Evolutionary conservation across 2,888 invertebrate genomes (phyloP), one percentile per base, ranked within the genome.

Genomic region (Pseudeuparius sepicola): DNA sequence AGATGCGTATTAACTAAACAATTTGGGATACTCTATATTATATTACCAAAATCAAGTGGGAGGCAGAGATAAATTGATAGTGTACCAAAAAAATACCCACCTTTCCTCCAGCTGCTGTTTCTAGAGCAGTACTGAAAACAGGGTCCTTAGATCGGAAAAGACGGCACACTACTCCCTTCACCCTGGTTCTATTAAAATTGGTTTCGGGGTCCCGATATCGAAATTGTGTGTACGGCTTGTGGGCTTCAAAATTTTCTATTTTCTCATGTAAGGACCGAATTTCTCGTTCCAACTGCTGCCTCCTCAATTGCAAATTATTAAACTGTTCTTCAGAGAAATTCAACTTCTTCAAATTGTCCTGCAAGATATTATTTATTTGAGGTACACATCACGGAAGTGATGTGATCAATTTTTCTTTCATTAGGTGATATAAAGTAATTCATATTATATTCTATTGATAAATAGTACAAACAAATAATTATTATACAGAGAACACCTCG

Each of bases 51-150:
- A 23, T 14, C 16, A 25, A 12, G 9, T 9, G 3, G 13, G n/a
- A 27, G 4, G n/a, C 9, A 23, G 14, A 36, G 28, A 35, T 12
- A 15, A 4, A n/a, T n/a, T n/a, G n/a, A n/a, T n/a, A n/a, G n/a
- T n/a, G n/a, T n/a, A n/a, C n/a, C n/a, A n/a, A n/a, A n/a, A n/a
- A n/a, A n/a, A n/a, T n/a, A n/a, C n/a, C n/a, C n/a, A 90, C 89
- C 67, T 73, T 75, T 40, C 82, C 85, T 4, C 90, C 90, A 10
- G 87, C 89, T 5, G 82, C 80, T 11, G 81, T 78, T 59, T 92
- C 89, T 35, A 96, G 60, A 2, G 94, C 94, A 27, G 78, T 74
- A 33, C 78, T 78, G 54, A 77, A 71, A 14, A 60, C 61, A 2
- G 70, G 67, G 56, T 93, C 82, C 35, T 67, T 71, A 1, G 93